Percentiles rank a stretch among this genome's conserved stretches.
Conservation (phyloP, 2,888 invertebrate species). For the Eupithecia centaureata region DNA sequence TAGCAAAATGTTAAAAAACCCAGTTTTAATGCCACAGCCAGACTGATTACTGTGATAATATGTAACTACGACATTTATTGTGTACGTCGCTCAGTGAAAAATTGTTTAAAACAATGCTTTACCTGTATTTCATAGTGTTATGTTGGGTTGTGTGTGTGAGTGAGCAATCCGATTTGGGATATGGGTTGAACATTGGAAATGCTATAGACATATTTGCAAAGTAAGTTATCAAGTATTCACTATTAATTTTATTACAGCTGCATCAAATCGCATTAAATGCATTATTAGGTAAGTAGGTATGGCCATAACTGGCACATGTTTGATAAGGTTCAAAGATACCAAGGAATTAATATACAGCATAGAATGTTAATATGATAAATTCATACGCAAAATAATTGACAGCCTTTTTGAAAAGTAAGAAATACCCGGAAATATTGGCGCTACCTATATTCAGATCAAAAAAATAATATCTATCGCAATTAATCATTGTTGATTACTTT, state of each 20-base stretch:
- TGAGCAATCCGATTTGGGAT: conserved; percentile 68
- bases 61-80: conserved; percentile 38
- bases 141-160: conserved; percentile 59
- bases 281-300: conserved; percentile 18
- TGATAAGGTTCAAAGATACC: conserved; percentile 15
- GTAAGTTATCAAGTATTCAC: conserved; percentile 57
- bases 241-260: neutral
- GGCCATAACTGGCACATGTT: conserved; percentile 22
- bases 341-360: neutral
- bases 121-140: conserved; percentile 50
- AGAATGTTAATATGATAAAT: neutral
- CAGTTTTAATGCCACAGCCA: conserved; percentile 64
- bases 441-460: too few species aligned
- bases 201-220: conserved; percentile 79
- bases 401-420: neutral
- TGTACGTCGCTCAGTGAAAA: conserved; percentile 24
- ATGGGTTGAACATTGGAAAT: conserved; percentile 72
- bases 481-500: too few species aligned
- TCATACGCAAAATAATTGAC: neutral
- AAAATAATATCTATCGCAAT: neutral
- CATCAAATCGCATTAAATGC: conserved; percentile 6
- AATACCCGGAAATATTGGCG: neutral
- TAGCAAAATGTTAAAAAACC: conserved; percentile 79
- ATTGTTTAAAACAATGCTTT: conserved; percentile 43
- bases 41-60: conserved; percentile 48